Base-by-base conservation (phyloP, 2,113 vertebrate species). In the Misgurnus anguillicaudatus region DNA sequence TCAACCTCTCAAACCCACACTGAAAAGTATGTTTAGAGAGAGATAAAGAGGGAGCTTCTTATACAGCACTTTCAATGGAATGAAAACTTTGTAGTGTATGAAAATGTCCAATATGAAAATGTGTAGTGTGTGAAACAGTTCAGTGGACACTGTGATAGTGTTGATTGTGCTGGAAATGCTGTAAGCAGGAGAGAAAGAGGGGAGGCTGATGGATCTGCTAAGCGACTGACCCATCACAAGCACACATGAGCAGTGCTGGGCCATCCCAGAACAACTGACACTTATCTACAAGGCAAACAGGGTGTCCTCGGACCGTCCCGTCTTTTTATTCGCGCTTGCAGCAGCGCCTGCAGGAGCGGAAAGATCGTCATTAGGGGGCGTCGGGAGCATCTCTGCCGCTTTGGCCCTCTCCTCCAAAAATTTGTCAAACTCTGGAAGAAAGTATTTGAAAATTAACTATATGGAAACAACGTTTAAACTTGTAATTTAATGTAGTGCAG, bases 391-490 rank as follows among this genome's bases (percentile, higher is more conserved):
- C 87, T 99, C 98, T 2, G 95, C 95, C 1, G 97, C 97, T 92
- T 97, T 99, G 91, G 98, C 98, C 87, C 98, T 87, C 88, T 99
- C 98, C 91, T 99, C 97, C 13, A 99, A 92, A 85, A 99, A 99
- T 85, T 97, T 98, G 89, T 99, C 97, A 10, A 99, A 99, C 83
- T 99, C 98, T 99, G 90, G 55, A 91, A 1, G 47, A 71, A 58
- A 47, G 38, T 21, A 14, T 19, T 39, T 51, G 48, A 51, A 51
- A 51, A 13, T 51, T 4, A 55, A 45, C 42, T 45, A 14, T 3
- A 51, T 14, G 3, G 14, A 51, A 5, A 45, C 5, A 45, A 45
- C 42, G 8, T 9, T 9, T 9, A 47, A 47, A 47, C 45, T 9
- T 10, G 9, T 2, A 47, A 47, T 10, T 47, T 47, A 8, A 10